Conservation (phyloP, 2,888 invertebrate species). For the Synanthedon tipuliformis region DNA sequence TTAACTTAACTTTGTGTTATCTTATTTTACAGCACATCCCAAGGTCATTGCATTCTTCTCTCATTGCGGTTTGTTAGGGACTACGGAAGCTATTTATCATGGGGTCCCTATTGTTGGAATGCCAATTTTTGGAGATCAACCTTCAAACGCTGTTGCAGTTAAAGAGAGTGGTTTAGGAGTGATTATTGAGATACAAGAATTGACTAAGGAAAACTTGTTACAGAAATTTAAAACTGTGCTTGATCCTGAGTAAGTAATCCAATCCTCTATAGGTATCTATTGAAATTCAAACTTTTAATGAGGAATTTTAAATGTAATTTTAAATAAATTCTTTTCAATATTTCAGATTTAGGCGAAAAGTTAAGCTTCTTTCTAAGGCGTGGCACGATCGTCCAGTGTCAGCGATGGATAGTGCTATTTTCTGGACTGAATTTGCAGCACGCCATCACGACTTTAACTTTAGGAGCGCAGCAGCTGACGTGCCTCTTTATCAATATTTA, state of each 20-base stretch:
- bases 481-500: conserved; percentile 61
- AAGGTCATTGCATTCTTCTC: conserved; percentile 67
- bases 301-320: neutral
- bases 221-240: conserved; percentile 58
- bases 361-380: conserved; percentile 58
- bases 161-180: conserved; percentile 66
- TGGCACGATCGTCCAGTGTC: conserved; percentile 70
- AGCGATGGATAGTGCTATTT: conserved; percentile 71
- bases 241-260: conserved; percentile 54
- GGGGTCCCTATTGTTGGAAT: conserved; percentile 71
- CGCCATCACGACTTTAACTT: conserved; percentile 50
- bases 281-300: neutral
- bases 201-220: conserved; percentile 56
- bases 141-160: conserved; percentile 61
- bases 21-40: conserved; percentile 46
- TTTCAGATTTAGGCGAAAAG: conserved; percentile 45
- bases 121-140: conserved; percentile 72
- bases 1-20: neutral
- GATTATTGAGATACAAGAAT: conserved; percentile 42
- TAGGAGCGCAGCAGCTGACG: conserved; percentile 50
- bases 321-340: neutral
- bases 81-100: conserved; percentile 68
- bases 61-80: conserved; percentile 69
- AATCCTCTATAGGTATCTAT: too few species aligned
- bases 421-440: conserved; percentile 73